phyloP scores from a whole-genome alignment of 2,888 invertebrate species.

The Polietes domitor region DNA sequence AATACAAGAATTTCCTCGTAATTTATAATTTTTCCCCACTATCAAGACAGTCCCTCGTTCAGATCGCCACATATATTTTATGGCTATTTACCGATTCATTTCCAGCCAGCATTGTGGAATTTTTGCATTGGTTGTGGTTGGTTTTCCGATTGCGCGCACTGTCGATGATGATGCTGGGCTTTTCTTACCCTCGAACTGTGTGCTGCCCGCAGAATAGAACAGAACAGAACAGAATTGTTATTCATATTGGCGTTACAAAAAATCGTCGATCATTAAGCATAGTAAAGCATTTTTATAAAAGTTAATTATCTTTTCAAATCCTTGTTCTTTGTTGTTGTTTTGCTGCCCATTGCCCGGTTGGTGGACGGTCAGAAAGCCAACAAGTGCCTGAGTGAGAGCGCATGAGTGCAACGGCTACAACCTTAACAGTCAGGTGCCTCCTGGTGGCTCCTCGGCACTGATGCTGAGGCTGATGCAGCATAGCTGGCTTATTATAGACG shows the following conservation, averaged over 20 bases:
- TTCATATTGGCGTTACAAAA: slow-evolving; percentile 66
- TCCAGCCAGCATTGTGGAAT: slow-evolving; percentile 28
- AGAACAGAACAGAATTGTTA: slow-evolving; percentile 63
- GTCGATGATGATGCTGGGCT: background rate
- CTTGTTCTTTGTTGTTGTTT: slow-evolving; percentile 22
- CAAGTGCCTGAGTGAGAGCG: background rate
- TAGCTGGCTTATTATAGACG: slow-evolving; percentile 61
- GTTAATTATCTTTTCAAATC: slow-evolving; percentile 67
- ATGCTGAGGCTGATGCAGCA: background rate
- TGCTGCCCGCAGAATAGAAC: background rate
- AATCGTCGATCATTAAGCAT: slow-evolving; percentile 67
- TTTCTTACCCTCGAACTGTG: slow-evolving; percentile 54
- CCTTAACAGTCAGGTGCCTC: slow-evolving; percentile 66
- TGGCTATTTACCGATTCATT: slow-evolving; percentile 28
- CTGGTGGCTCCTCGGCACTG: background rate
- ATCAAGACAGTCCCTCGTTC: background rate
- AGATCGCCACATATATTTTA: background rate
- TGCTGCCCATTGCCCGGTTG: background rate
- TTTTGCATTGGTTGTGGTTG: slow-evolving; percentile 47
- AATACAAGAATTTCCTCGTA: no score
- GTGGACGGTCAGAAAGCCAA: background rate
- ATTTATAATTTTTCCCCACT: no score
- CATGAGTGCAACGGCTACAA: slow-evolving; percentile 55
- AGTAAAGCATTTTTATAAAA: slow-evolving; percentile 67
- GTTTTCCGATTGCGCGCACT: background rate